These are phyloP conservation scores for Pygocentrus nattereri DNA, from an alignment of 2,797 vertebrate genomes.

Conservation along the genomic window DNA sequence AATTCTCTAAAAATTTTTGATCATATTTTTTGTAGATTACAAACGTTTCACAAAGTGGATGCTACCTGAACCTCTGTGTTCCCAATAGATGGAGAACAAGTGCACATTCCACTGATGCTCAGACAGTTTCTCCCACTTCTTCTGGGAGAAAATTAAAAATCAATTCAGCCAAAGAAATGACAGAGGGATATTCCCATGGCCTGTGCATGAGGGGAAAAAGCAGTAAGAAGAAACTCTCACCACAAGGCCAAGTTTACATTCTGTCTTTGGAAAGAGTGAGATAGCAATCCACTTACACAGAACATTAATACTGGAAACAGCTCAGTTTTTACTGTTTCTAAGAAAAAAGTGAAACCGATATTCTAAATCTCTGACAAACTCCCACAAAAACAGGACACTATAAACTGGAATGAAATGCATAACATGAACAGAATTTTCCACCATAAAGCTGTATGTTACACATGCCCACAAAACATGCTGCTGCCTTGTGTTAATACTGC, in stretches of 20 bases:
- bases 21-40: background rate
- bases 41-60: background rate
- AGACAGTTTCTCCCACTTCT: background rate
- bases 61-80: background rate
- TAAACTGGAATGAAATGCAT: background rate
- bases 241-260: slow-evolving; percentile 27
- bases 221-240: slow-evolving; percentile 24
- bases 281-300: slow-evolving; percentile 4
- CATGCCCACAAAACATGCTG: background rate
- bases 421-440: background rate
- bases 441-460: background rate
- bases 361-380: background rate
- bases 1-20: background rate
- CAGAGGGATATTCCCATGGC: background rate
- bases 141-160: no score
- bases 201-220: background rate
- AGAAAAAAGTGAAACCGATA: slow-evolving; percentile 11
- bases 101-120: slow-evolving; percentile 9
- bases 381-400: background rate
- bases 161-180: background rate
- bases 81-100: background rate
- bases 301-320: background rate
- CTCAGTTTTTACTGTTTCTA: background rate
- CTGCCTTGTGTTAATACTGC: background rate
- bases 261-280: slow-evolving; percentile 13